Evolutionary conservation across 2,888 invertebrate genomes (phyloP), one percentile per base, ranked within the genome.

Genomic region (Leucophora obtusa): DNA sequence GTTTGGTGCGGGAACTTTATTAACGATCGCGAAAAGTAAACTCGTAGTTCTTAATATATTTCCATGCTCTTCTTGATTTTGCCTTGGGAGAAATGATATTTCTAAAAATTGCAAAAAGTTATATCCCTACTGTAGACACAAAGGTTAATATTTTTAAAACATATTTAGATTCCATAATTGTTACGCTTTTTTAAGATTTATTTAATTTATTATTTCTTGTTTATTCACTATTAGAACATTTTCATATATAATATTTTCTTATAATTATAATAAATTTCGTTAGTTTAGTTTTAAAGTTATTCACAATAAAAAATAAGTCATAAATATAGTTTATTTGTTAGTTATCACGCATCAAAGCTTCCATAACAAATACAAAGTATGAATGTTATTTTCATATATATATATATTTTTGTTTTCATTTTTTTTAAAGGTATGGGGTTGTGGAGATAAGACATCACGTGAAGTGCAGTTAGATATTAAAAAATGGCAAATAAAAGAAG

Each of bases 401-500:
- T 51, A 51, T 65, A 38, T 68, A 21, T 28, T 14, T 14, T n/a
- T 43, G 5, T 35, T 28, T 54, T 54, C 17, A 51, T 54, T 66
- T 65, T 66, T 71, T 0, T 80, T 79, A 35, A 85, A 95, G 92
- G 95, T 95, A 24, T 97, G 96, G 96, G 96, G 96, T 38, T 97
- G 97, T 88, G 96, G 96, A 0, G 95, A 96, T 88, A 91, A 93
- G 91, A 92, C 94, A 85, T 93, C 93, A 69, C 91, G 97, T 82
- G 95, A 96, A 86, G 93, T 93, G 11, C 98, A 98, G 91, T 90
- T 95, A 82, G 96, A 97, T 86, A 94, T 97, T 85, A 97, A 97
- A 89, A 95, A 95, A 86, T 97, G 96, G 96, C 96, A 97, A 89
- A 94, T 95, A 18, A 94, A 94, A 85, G 97, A 98, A 89, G 96